Evolutionary conservation across 2,888 invertebrate genomes (phyloP).

Genomic region (Ephialtes manifestator): DNA sequence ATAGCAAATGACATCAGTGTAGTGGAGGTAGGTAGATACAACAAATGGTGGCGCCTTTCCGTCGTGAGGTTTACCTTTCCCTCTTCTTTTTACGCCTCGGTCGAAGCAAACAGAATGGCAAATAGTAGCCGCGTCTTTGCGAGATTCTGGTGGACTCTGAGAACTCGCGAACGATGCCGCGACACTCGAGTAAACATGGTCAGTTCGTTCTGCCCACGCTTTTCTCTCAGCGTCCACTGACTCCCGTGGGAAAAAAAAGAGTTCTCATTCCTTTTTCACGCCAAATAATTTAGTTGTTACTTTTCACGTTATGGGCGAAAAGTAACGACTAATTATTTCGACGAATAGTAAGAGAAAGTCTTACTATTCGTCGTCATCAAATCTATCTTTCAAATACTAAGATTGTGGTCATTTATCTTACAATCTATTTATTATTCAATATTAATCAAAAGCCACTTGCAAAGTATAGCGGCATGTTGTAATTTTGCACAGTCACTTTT

Average conservation of each 20-base stretch:
- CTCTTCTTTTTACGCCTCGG: slow-evolving; percentile 66
- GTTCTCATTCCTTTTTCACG: neutral
- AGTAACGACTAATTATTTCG: no score
- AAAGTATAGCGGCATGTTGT: no score
- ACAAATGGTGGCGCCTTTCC: slow-evolving; percentile 69
- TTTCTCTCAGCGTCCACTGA: slow-evolving; percentile 36
- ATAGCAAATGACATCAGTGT: slow-evolving; percentile 72
- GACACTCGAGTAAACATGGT: slow-evolving; percentile 57
- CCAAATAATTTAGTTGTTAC: slow-evolving; percentile 15
- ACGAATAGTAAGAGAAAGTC: no score
- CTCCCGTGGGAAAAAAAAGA: slow-evolving; percentile 33
- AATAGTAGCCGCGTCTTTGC: slow-evolving; percentile 60
- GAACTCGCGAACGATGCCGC: slow-evolving; percentile 30
- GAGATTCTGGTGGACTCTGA: slow-evolving; percentile 22
- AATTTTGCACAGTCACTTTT: no score
- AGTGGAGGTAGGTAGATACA: slow-evolving; percentile 13
- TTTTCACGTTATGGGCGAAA: slow-evolving; percentile 2
- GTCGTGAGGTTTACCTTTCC: slow-evolving; percentile 63
- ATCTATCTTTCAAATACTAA: no score
- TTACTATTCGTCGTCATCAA: no score
- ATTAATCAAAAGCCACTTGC: no score
- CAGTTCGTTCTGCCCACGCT: slow-evolving; percentile 58
- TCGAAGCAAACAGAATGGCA: slow-evolving; percentile 65
- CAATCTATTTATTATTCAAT: no score
- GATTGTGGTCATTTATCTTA: no score